phyloP scores from a whole-genome alignment of 2,113 vertebrate genomes.

The Spheniscus mendiculus region DNA sequence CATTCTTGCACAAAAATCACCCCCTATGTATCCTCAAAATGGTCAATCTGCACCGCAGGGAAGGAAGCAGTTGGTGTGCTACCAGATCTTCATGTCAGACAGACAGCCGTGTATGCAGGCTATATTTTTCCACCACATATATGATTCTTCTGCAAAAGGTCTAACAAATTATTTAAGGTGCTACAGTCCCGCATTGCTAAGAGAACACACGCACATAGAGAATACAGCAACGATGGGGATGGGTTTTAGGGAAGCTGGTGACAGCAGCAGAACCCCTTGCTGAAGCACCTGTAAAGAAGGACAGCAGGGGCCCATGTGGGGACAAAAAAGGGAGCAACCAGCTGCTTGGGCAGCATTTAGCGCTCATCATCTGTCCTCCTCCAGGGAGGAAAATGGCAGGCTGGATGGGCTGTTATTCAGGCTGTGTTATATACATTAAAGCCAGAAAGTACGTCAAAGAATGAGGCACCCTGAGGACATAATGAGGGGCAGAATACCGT shows the following conservation, averaged over 20 bases:
- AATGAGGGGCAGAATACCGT: background rate
- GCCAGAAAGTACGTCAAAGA: background rate
- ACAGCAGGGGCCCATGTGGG: background rate
- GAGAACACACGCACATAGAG: background rate
- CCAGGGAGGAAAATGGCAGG: background rate
- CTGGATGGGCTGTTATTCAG: background rate
- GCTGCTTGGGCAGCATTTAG: background rate
- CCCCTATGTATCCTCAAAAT: background rate
- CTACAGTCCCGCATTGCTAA: background rate
- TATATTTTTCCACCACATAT: background rate
- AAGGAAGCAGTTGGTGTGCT: background rate
- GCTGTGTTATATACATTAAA: background rate
- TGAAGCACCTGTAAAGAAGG: background rate
- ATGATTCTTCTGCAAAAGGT: background rate
- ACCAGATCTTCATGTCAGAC: background rate
- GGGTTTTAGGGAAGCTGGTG: background rate
- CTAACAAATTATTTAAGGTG: background rate
- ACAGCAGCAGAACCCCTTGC: background rate
- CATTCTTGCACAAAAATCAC: background rate
- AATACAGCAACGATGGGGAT: fast-evolving
- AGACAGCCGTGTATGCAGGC: background rate
- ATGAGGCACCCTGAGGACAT: background rate
- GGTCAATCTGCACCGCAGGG: background rate
- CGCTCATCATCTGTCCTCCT: background rate
- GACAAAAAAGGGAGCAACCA: background rate